phyloP scores from a whole-genome alignment of 2,888 invertebrate genomes.

The Watsonalla cultraria region DNA sequence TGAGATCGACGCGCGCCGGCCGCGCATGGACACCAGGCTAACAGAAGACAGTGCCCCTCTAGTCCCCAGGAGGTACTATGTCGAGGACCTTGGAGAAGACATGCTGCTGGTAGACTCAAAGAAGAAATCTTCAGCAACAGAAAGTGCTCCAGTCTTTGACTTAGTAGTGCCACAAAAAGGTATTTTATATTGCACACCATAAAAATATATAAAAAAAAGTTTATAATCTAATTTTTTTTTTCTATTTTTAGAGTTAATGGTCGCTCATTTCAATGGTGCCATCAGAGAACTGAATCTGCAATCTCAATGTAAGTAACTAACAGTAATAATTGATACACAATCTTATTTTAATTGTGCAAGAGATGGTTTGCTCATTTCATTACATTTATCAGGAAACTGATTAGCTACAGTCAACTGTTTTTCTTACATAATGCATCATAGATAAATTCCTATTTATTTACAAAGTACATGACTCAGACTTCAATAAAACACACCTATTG shows the following conservation, averaged over 20 bases:
- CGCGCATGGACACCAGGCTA: constrained; percentile 34
- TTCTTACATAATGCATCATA: background rate
- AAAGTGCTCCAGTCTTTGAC: constrained; percentile 37
- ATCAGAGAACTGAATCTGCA: constrained; percentile 49
- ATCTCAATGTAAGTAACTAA: constrained; percentile 46
- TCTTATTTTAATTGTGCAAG: background rate
- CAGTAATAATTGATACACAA: background rate
- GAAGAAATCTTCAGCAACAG: constrained; percentile 49
- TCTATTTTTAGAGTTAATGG: constrained; percentile 38
- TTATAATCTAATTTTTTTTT: too few relatives aligned
- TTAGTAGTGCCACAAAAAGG: constrained; percentile 51
- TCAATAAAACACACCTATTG: background rate
- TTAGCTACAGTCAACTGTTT: background rate
- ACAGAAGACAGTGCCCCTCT: constrained; percentile 26
- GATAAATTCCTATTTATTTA: background rate
- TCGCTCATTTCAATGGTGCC: constrained; percentile 67
- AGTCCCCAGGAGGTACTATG: constrained; percentile 50
- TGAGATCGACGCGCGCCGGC: constrained; percentile 37
- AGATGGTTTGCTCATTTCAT: background rate
- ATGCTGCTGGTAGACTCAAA: constrained; percentile 61
- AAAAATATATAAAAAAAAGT: background rate
- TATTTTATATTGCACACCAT: constrained; percentile 16
- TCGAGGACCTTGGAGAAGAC: constrained; percentile 62
- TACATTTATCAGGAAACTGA: background rate
- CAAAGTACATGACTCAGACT: background rate